Evolutionary conservation across 2,888 invertebrate genomes (phyloP).

Genomic region (Caenorhabditis afra): DNA sequence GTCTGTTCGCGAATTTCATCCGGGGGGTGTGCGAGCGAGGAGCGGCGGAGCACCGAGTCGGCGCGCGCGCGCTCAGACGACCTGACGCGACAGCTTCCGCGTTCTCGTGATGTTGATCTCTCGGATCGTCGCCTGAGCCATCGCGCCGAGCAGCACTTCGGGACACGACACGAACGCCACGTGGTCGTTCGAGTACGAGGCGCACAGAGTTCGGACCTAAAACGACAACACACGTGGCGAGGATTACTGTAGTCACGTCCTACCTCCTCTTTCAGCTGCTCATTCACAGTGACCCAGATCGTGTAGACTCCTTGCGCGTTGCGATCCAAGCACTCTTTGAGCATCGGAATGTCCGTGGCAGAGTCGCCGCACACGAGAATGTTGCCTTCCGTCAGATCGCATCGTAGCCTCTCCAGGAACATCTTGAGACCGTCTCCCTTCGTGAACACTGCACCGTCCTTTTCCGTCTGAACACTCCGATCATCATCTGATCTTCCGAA

Average conservation of each 20-base stretch:
- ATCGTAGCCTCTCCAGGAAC: slow-evolving; percentile 74
- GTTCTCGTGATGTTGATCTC: slow-evolving; percentile 74
- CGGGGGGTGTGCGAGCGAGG: too few relatives aligned
- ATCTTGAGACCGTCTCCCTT: slow-evolving; percentile 79
- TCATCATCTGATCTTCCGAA: too few relatives aligned
- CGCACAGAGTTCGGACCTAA: slow-evolving; percentile 76
- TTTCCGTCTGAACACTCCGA: slow-evolving; percentile 69
- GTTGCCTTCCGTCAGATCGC: slow-evolving; percentile 77
- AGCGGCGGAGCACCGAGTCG: neutral
- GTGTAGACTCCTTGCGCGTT: slow-evolving; percentile 77
- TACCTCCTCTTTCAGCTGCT: slow-evolving; percentile 69
- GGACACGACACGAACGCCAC: slow-evolving; percentile 80
- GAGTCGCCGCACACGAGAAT: slow-evolving; percentile 80
- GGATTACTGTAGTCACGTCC: neutral
- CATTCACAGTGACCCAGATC: slow-evolving; percentile 78
- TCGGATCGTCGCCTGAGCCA: slow-evolving; percentile 81
- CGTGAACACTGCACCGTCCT: slow-evolving; percentile 77
- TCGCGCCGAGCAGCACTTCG: slow-evolving; percentile 80
- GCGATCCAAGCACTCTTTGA: slow-evolving; percentile 75
- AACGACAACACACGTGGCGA: neutral
- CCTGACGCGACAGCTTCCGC: slow-evolving; percentile 40
- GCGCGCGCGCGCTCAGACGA: slow-evolving; percentile 2
- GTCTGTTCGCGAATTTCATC: too few relatives aligned
- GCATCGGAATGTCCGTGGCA: slow-evolving; percentile 79
- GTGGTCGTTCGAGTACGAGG: slow-evolving; percentile 73